phyloP scores from a whole-genome alignment of 2,797 vertebrate species.

The Gallinago nigripennis region DNA sequence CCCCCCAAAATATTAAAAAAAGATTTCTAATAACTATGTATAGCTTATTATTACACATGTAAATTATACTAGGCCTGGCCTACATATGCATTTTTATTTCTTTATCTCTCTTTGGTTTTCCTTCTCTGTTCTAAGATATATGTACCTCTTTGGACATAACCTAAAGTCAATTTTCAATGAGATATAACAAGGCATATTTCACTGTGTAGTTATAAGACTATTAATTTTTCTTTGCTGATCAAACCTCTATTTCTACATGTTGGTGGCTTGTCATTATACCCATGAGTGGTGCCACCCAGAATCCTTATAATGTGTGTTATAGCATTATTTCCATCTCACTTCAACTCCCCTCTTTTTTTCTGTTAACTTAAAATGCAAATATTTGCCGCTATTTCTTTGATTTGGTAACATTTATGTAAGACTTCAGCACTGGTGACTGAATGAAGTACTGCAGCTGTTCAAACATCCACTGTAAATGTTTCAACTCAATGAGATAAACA shows the following conservation, averaged over 20 bases:
- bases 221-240: background rate
- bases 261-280: background rate
- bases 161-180: background rate
- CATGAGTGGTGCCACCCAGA: background rate
- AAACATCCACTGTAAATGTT: background rate
- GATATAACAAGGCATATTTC: background rate
- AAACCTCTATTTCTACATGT: background rate
- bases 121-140: background rate
- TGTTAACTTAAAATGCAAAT: background rate
- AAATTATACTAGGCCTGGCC: background rate
- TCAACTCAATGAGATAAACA: background rate
- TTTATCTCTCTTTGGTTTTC: background rate
- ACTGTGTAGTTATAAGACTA: background rate
- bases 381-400: background rate
- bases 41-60: background rate
- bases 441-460: slow-evolving; percentile 15
- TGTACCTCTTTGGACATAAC: background rate
- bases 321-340: background rate
- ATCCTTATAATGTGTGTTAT: background rate
- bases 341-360: fast-evolving
- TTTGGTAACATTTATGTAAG: background rate
- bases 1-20: background rate
- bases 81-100: background rate
- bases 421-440: background rate
- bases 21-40: background rate